Base-by-base conservation (phyloP, 2,797 vertebrate species). In the Gouania willdenowi region DNA sequence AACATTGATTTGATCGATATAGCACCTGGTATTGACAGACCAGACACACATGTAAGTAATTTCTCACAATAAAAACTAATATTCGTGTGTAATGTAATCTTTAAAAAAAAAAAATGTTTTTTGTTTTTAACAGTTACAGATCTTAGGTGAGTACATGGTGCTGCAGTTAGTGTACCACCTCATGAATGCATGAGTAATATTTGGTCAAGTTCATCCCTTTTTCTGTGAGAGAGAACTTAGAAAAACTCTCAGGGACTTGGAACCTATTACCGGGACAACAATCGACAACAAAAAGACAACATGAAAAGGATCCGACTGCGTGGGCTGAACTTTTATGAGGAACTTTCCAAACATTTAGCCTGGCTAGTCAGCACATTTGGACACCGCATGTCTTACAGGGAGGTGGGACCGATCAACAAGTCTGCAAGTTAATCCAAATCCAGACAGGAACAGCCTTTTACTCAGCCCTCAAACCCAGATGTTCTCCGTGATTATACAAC, bases 231-330 rank as follows among this genome's bases (percentile, higher is more conserved):
- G 22, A 53, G n/a, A 33, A 42, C 46, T 46, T 50, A 55, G 45
- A 20, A 45, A 21, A 26, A 8, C 4, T 1, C 16, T 64, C 33
- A 33, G 19, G 3, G 26, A 39, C 8, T 57, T 39, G 8, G 8
- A 44, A 56, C 15, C 3, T 55, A 58, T 68, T 28, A 61, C 46
- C 57, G 26, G 45, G 58, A 54, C 20, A 47, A 77, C 66, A 26
- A 1, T 5, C 27, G 8, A 58, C 26, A 71, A 67, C 55, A 47
- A 40, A 56, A 36, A 6, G 39, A 75, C 51, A 63, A 65, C 57
- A 69, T 55, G 26, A 37, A 18, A 4, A 32, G 8, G 40, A 18
- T 45, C 6, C n/a, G n/a, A 30, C 16, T 16, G 5, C 56, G 27
- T 63, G 15, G 33, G 11, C 4, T 38, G 23, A 6, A 22, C 23